Base-by-base conservation (phyloP, 2,888 invertebrate genomes). In the Lamellibrachia columna region DNA sequence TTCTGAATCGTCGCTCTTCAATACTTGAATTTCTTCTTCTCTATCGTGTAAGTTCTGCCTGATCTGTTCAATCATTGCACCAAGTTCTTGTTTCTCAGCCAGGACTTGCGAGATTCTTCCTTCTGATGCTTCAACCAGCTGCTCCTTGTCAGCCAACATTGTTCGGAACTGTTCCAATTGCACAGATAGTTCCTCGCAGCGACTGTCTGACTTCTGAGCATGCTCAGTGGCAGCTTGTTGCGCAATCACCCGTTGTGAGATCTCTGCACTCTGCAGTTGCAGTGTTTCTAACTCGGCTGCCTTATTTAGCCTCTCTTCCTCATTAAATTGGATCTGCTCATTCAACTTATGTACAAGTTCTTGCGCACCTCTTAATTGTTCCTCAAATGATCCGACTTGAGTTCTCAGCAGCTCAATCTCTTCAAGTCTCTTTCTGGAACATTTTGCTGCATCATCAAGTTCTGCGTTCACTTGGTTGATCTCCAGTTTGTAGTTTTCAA, bases 371-470 rank as follows among this genome's bases (percentile, higher is more conserved):
- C 58, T 40, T 11, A 92, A 52, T 40, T 60, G 40, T 11, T 28
- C 58, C 52, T 75, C 28, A 9, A 58, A 1, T 53, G 28, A 55
- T 9, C 52, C n/a, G 15, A 92, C 91, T n/a, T 91, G 53, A 90
- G 52, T n/a, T 40, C 11, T 28, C n/a, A 93, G 90, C 90, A 92
- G 52, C 9, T 93, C 91, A 3, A 52, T 91, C 91, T 91, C 55
- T 8, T 91, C 40, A 3, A 75, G 90, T 92, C 53, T 90, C 3
- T 52, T 15, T 90, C 60, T 93, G 75, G 28, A 90, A 4, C 75
- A 90, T 11, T 91, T 90, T 58, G 2, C 92, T 91, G 53, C 40
- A 6, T 91, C 53, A 6, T 53, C 52, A 1, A 91, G 52, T 91
- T 40, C 40, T 4, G 7, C 53, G 15, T 40, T 91, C 53, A 52